Conservation (phyloP, 1,140 invertebrate species). For the Mamestra configurata region DNA sequence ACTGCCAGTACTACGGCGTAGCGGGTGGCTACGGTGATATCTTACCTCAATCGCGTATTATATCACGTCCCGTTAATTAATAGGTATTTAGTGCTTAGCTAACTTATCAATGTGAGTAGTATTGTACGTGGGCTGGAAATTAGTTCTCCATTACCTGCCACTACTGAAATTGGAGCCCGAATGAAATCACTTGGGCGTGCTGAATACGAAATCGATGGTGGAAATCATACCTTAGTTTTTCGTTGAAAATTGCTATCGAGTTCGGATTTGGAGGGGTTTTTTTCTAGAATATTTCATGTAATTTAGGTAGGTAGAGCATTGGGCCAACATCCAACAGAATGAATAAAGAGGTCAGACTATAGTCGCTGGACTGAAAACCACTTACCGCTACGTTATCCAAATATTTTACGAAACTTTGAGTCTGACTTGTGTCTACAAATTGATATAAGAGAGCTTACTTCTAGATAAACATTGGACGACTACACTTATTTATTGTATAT, state of each 20-base stretch:
- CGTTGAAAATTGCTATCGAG: background rate
- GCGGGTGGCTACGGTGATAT: background rate
- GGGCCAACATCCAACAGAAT: background rate
- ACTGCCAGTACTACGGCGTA: background rate
- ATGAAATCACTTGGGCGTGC: conserved; percentile 29
- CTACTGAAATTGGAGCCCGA: conserved; percentile 7
- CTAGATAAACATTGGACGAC: too few species aligned
- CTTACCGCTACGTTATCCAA: too few species aligned
- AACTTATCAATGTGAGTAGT: conserved; percentile 13
- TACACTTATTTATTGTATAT: too few species aligned
- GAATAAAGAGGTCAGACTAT: background rate
- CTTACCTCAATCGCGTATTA: conserved; percentile 7
- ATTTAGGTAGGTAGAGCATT: background rate
- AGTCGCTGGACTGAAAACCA: too few species aligned
- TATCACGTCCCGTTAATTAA: conserved; percentile 5
- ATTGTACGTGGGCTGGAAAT: conserved; percentile 31
- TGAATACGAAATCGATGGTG: conserved; percentile 14
- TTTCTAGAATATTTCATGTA: background rate
- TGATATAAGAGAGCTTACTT: too few species aligned
- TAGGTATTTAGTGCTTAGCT: conserved; percentile 25
- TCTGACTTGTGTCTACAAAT: too few species aligned
- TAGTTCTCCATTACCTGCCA: conserved; percentile 22
- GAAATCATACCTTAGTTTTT: conserved; percentile 29
- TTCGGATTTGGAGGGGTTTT: background rate
- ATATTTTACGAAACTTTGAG: too few species aligned